These are phyloP conservation scores for Enteromius unitaeniatus DNA, from an alignment of 2,797 vertebrate genomes.

Conservation along the genomic window DNA sequence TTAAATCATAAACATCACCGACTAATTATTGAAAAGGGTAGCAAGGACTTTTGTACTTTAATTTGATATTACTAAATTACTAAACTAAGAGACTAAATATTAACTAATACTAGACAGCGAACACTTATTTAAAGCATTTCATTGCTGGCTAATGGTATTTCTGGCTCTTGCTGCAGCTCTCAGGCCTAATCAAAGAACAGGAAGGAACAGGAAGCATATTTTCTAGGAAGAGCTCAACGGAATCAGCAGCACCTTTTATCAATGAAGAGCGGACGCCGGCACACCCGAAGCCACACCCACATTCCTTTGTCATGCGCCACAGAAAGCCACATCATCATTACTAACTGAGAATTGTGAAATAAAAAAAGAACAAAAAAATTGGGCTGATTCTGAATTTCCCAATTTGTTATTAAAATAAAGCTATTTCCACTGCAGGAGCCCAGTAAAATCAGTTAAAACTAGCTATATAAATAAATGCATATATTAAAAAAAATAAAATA, in stretches of 20 bases:
- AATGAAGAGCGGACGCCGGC: constrained; percentile 61
- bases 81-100: not conserved
- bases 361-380: no score
- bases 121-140: not conserved
- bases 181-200: constrained; percentile 70
- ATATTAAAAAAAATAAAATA: no score
- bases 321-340: constrained; percentile 36
- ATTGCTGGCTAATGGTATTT: not conserved
- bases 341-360: not conserved
- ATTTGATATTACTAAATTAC: not conserved
- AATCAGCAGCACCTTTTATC: constrained; percentile 72
- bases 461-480: not conserved
- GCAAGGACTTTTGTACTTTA: not conserved
- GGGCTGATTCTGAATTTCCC: not conserved
- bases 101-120: not conserved
- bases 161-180: not conserved
- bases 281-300: constrained; percentile 69
- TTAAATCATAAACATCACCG: not conserved
- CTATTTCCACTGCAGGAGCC: not conserved
- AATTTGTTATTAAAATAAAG: not conserved
- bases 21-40: not conserved
- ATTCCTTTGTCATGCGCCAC: constrained; percentile 67
- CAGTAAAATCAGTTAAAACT: not conserved
- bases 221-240: constrained; percentile 73
- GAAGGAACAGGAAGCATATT: constrained; percentile 42